phyloP scores from a whole-genome alignment of 2,888 invertebrate genomes.

The Hemicrepidius hirtus region DNA sequence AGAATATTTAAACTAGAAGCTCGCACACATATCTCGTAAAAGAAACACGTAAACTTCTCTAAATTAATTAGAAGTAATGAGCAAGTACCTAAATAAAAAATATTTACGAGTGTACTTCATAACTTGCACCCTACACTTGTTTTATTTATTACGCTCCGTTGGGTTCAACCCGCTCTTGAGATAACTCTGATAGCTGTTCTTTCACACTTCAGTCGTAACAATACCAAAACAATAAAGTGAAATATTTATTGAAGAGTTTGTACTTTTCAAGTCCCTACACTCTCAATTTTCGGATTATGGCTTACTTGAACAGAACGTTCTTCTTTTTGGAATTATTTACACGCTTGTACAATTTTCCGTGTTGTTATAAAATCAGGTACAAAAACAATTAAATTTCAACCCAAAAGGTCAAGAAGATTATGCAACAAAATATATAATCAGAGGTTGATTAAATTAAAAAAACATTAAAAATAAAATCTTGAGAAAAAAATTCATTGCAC shows the following conservation, averaged over 20 bases:
- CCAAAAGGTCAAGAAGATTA: no score
- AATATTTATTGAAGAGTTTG: conserved; percentile 1
- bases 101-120: conserved; percentile 13
- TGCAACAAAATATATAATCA: no score
- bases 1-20: conserved; percentile 21
- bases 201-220: background rate
- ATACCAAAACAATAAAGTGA: conserved; percentile 6
- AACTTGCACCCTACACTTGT: conserved; percentile 19
- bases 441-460: no score
- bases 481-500: no score
- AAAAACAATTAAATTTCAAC: no score
- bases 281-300: no score
- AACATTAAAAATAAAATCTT: no score
- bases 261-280: no score
- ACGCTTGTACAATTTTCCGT: no score
- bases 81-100: conserved; percentile 29
- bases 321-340: no score
- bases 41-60: conserved; percentile 30
- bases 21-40: conserved; percentile 18
- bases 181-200: conserved; percentile 15
- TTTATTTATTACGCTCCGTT: conserved; percentile 22
- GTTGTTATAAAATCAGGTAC: no score
- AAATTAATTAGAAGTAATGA: conserved; percentile 38
- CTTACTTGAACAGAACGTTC: no score
- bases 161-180: conserved; percentile 13